These are phyloP conservation scores for Pachypeltis micranthus DNA, from an alignment of 1,140 invertebrate species.

Conservation along the genomic window DNA sequence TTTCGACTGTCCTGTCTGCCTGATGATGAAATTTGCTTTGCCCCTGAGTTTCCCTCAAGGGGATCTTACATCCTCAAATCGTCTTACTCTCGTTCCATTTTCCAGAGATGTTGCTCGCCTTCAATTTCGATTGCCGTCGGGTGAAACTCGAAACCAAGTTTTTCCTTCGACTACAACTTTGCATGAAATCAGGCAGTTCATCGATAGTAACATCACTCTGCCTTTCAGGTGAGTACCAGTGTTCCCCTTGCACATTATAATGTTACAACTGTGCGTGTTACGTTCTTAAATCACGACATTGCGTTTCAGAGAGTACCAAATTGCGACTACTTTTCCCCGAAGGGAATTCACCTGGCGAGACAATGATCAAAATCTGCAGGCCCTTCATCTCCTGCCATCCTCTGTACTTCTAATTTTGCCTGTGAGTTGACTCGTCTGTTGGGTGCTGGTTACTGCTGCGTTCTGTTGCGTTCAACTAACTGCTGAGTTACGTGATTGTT, in stretches of 20 bases:
- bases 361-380: constrained; percentile 46
- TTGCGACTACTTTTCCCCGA: constrained; percentile 69
- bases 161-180: constrained; percentile 47
- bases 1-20: too few relatives aligned
- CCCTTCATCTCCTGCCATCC: constrained; percentile 63
- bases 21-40: too few relatives aligned
- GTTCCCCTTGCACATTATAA: too few relatives aligned
- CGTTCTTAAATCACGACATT: too few relatives aligned
- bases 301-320: constrained; percentile 44
- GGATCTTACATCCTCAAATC: too few relatives aligned
- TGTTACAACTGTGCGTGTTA: too few relatives aligned
- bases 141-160: constrained; percentile 49
- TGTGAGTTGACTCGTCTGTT: too few relatives aligned
- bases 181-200: constrained; percentile 42
- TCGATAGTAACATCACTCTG: constrained; percentile 40
- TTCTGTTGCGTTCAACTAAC: too few relatives aligned
- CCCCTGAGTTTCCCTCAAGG: too few relatives aligned
- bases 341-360: constrained; percentile 52
- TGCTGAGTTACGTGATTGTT: constrained; percentile 34
- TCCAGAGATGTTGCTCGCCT: constrained; percentile 42
- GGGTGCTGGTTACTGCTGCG: too few relatives aligned
- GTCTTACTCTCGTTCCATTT: too few relatives aligned
- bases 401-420: constrained; percentile 67
- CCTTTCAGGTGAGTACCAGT: constrained; percentile 37
- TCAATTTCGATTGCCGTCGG: constrained; percentile 73